Base-by-base conservation (phyloP, 92 coral and sea anemone genomes). In the Actinostola sp. region DNA sequence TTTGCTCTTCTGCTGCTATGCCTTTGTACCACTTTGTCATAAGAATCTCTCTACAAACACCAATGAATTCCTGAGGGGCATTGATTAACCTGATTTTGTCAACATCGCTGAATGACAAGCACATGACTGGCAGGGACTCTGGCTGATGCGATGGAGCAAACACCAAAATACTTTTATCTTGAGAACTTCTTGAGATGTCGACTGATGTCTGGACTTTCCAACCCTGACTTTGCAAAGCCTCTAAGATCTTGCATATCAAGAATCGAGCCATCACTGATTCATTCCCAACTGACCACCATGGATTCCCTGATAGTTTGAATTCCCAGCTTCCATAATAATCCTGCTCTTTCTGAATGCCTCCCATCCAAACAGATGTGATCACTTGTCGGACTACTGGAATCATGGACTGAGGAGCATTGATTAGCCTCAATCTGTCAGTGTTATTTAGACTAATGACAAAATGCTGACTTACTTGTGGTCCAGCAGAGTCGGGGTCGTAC, bases 231-330 rank as follows among this genome's bases (percentile, higher is more conserved):
- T 72, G 83, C 71, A 89, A 64, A 11, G 88, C 82, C 64, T 89
- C 96, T 46, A 89, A 70, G 63, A 89, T 32, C 70, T 89, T 86
- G 55, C 84, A 51, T 4, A 89, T 62, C 58, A 89, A 66, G 52
- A 49, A 86, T 25, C 96, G 39, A 8, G 91, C 81, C 77, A 82
- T 82, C 12, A 86, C 86, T 2, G 91, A 75, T 43, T 89, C 96
- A 1, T 73, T 75, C 14, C 79, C 90, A 38, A 34, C 54, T 13
- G 89, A 75, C 87, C 88, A 84, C 96, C 96, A 89, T 1, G 96
- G 96, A 36, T 67, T 77, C 9, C 96, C 92, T 16, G 74, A 70
- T 20, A 89, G 55, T 66, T 82, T 83, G 45, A 86, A 89, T 84
- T 89, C 86, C 86, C 86, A 82, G 66, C 91, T 86, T 28, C 66